Percentiles rank a stretch among this genome's conserved stretches.
Evolutionary conservation across 2,113 vertebrate genomes (phyloP).

Genomic region (Coptodon rendalli): DNA sequence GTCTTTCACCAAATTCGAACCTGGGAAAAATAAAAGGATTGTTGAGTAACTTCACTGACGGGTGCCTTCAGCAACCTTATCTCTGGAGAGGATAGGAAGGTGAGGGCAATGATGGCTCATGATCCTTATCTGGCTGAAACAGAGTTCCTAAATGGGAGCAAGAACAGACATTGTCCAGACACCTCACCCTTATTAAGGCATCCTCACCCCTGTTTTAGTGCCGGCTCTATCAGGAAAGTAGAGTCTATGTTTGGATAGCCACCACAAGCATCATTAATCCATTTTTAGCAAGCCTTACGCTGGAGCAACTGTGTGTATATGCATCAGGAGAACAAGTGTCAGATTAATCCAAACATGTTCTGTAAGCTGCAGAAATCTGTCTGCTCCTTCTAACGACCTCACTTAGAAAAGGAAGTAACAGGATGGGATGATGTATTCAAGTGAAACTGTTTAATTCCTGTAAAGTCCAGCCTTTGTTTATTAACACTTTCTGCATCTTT

Average conservation of each 20-base stretch:
- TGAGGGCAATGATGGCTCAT: constrained; percentile 19
- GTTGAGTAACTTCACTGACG: background rate
- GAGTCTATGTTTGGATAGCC: constrained; percentile 34
- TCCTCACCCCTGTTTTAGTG: background rate
- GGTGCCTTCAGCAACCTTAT: constrained; percentile 16
- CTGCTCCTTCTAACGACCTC: background rate
- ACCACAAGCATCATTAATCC: constrained; percentile 24
- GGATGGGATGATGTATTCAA: background rate
- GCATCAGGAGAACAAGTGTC: background rate
- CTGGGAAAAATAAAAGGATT: constrained; percentile 2
- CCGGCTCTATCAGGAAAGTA: background rate
- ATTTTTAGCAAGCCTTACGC: background rate
- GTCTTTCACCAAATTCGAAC: background rate
- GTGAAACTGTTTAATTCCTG: background rate
- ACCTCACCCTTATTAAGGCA: constrained; percentile 36
- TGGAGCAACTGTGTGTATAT: background rate
- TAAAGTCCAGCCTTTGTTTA: background rate
- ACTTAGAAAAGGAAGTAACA: background rate
- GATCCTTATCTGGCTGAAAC: constrained; percentile 42
- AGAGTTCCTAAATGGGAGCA: constrained; percentile 32
- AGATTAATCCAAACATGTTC: background rate
- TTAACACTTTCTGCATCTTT: constrained; percentile 5
- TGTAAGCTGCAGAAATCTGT: background rate
- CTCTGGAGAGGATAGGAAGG: constrained; percentile 20
- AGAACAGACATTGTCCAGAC: constrained; percentile 21